Evolutionary conservation across 2,113 vertebrate species (phyloP), one percentile per base, ranked within the genome.

Genomic region (Orcinus orca): DNA sequence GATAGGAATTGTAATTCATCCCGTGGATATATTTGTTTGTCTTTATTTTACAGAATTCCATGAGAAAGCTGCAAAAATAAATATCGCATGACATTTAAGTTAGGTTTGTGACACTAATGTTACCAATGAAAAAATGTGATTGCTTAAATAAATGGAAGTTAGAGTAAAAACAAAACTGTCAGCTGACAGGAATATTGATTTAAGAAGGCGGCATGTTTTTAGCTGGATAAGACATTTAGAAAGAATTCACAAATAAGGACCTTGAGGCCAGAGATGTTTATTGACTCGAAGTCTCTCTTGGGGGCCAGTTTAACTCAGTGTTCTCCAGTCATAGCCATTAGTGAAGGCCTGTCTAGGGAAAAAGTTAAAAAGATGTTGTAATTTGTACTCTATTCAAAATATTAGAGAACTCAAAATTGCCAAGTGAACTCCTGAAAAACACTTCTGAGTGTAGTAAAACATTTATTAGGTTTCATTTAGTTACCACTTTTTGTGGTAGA

Each of bases 11-110:
- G 17, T 60, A 91, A 91, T 88, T 88, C 21, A 36, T 91, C 26
- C 71, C 44, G 13, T 92, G 60, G 71, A 36, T 86, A 3, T 36
- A 85, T 88, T 73, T 79, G 21, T 95, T 74, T 96, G 47, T 76
- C 21, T 94, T 93, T 65, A 67, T 87, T 86, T 50, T 81, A 58
- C 47, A 60, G 29, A 92, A 70, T 91, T 88, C 53, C 53, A 73
- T 21, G 68, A 96, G 68, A 86, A 96, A 94, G 38, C 44, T 95
- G 29, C 12, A 95, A 82, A 96, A 90, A 41, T 77, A 68, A 85
- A 68, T 84, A 88, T 60, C 70, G 68, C 13, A 36, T 70, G 55
- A 86, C 26, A 76, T 74, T 84, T 94, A 92, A 89, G 87, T 93
- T 73, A 77, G 38, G 15, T 63, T 88, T 74, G 41, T 90, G 63